phyloP scores from a whole-genome alignment of 92 coral and sea anemone genomes.

The Actinernus sp. region DNA sequence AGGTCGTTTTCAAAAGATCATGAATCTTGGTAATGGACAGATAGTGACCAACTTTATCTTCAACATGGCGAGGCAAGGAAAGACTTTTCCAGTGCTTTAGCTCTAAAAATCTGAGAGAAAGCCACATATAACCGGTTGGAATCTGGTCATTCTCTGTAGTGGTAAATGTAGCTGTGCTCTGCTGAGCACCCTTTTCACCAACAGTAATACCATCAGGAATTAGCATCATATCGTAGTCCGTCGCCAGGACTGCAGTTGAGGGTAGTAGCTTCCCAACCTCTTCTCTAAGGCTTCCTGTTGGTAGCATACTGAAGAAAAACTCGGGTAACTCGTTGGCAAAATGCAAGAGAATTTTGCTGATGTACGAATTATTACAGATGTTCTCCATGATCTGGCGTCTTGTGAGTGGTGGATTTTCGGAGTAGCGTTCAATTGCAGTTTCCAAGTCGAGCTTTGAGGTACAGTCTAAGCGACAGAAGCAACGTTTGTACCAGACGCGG shows the following conservation, averaged over 20 bases:
- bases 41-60: neutral
- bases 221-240: slow-evolving; percentile 41
- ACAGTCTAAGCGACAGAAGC: slow-evolving; percentile 16
- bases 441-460: slow-evolving; percentile 2
- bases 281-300: slow-evolving; percentile 35
- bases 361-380: slow-evolving; percentile 3
- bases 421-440: slow-evolving; percentile 20
- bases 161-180: neutral
- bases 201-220: slow-evolving; percentile 28
- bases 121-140: slow-evolving; percentile 16
- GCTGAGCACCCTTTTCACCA: neutral
- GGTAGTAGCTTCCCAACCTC: slow-evolving; percentile 35
- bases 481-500: slow-evolving; percentile 2
- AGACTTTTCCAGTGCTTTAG: slow-evolving; percentile 20
- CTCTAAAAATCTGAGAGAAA: slow-evolving; percentile 19
- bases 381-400: neutral
- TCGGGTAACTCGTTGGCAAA: slow-evolving; percentile 19
- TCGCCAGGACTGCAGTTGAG: slow-evolving; percentile 26
- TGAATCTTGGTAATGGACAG: neutral
- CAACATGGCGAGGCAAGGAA: neutral
- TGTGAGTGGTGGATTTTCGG: slow-evolving; percentile 20
- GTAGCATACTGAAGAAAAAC: slow-evolving; percentile 25
- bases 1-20: neutral
- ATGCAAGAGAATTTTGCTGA: slow-evolving; percentile 4
- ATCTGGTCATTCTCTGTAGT: slow-evolving; percentile 1